Percentiles rank a stretch among this genome's conserved stretches.
Conservation (phyloP, 2,113 vertebrate species). For the Psittacara wagleri region DNA sequence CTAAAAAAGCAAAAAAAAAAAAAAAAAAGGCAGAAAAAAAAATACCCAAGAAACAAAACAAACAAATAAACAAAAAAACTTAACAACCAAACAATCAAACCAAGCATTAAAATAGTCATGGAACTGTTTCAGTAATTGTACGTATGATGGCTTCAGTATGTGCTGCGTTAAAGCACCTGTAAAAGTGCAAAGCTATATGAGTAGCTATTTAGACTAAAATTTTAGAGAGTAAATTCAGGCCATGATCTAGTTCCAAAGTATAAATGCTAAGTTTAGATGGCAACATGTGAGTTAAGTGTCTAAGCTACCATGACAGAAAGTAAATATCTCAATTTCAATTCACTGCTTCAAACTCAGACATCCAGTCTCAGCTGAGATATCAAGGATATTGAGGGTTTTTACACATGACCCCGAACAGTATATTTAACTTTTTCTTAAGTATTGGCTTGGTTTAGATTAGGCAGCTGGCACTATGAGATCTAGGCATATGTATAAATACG, state of each 20-base stretch:
- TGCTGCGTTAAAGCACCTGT: background rate
- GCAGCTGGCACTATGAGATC: background rate
- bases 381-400: background rate
- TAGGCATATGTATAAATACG: background rate
- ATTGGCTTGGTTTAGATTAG: background rate
- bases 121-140: background rate
- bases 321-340: background rate
- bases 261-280: background rate
- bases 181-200: background rate
- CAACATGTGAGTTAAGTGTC: background rate
- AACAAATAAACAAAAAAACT: background rate
- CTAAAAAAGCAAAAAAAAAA: background rate
- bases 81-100: no score
- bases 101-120: background rate
- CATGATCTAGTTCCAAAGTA: background rate
- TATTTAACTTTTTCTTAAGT: background rate
- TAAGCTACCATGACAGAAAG: background rate
- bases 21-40: accelerated
- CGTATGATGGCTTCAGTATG: background rate
- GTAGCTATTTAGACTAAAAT: background rate
- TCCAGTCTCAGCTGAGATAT: background rate
- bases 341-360: background rate
- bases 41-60: background rate
- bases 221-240: background rate
- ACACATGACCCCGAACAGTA: accelerated